phyloP scores from a whole-genome alignment of 2,888 invertebrate species.

The Drosophila tripunctata region DNA sequence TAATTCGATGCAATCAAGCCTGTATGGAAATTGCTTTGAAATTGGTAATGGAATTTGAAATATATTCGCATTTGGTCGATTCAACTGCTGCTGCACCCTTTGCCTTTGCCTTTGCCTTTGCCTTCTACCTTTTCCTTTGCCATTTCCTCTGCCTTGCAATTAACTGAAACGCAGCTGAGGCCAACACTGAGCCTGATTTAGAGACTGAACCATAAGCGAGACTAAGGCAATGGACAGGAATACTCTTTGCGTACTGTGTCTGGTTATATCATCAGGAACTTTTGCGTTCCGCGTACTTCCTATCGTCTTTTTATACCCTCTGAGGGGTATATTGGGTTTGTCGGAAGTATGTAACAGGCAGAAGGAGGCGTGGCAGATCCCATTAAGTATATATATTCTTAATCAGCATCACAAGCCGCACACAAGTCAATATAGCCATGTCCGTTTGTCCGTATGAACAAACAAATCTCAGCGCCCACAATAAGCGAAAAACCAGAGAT shows the following conservation, averaged over 20 bases:
- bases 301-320: neutral
- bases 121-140: neutral
- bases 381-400: too few relatives aligned
- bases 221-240: neutral
- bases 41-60: slow-evolving; percentile 64
- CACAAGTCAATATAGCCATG: too few relatives aligned
- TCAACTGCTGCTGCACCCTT: slow-evolving; percentile 43
- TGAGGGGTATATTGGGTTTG: too few relatives aligned
- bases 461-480: too few relatives aligned
- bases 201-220: neutral
- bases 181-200: slow-evolving; percentile 2
- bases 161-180: slow-evolving; percentile 34
- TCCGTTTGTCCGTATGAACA: too few relatives aligned
- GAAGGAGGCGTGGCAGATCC: too few relatives aligned
- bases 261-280: neutral
- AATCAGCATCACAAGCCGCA: too few relatives aligned
- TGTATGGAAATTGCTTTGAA: slow-evolving; percentile 76
- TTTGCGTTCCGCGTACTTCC: too few relatives aligned
- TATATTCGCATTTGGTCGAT: slow-evolving; percentile 53
- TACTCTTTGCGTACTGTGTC: neutral
- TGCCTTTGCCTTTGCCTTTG: neutral
- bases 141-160: slow-evolving; percentile 44
- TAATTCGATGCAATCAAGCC: slow-evolving; percentile 74
- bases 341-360: too few relatives aligned
- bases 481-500: too few relatives aligned